Evolutionary conservation across 2,797 vertebrate species (phyloP).

Genomic region (Bradypodion pumilum): DNA sequence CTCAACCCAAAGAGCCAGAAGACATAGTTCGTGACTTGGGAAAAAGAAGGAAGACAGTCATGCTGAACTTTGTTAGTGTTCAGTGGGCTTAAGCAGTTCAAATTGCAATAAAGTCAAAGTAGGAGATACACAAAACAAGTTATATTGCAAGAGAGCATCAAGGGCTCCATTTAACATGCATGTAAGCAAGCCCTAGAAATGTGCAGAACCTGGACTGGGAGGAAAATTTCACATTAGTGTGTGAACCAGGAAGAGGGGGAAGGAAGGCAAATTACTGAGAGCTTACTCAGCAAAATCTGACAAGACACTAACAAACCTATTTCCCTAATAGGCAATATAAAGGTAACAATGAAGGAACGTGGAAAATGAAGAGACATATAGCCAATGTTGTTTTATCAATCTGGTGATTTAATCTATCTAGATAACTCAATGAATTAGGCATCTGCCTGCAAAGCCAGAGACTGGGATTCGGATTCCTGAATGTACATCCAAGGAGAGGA

Average conservation of each 20-base stretch:
- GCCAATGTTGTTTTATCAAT: no score
- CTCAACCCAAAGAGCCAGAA: background rate
- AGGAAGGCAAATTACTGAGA: background rate
- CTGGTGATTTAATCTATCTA: background rate
- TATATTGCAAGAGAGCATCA: constrained; percentile 12
- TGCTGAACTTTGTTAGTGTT: constrained; percentile 28
- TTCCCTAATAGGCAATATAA: background rate
- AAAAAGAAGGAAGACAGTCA: background rate
- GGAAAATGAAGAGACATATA: background rate
- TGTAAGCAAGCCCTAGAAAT: constrained; percentile 37
- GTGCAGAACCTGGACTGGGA: constrained; percentile 21
- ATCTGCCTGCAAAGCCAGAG: no score
- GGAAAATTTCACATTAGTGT: background rate
- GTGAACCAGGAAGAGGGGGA: background rate
- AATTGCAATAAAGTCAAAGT: background rate
- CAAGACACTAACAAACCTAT: background rate
- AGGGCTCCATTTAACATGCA: constrained; percentile 52
- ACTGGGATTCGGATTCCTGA: no score
- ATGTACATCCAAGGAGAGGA: no score
- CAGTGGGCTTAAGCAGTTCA: constrained; percentile 17
- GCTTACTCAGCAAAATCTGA: background rate
- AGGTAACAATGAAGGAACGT: background rate
- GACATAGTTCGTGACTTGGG: background rate
- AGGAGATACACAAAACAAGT: constrained; percentile 45
- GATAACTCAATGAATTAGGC: background rate